These are phyloP conservation scores for Ictalurus furcatus DNA, from an alignment of 2,113 vertebrate genomes.

Conservation along the genomic window DNA sequence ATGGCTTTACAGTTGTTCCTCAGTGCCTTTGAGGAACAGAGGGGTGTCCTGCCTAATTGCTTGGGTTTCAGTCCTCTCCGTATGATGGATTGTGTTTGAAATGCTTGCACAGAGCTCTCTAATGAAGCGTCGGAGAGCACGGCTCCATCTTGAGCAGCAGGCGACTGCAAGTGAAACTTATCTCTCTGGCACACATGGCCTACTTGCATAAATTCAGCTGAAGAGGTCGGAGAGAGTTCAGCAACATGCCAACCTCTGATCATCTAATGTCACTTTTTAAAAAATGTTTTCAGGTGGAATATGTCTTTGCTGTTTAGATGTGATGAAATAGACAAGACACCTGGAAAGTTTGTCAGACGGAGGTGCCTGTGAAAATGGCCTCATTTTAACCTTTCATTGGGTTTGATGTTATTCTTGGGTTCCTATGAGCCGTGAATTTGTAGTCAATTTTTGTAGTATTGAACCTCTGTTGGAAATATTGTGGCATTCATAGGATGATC, in stretches of 20 bases:
- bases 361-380: not conserved
- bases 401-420: not conserved
- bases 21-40: conserved; percentile 35
- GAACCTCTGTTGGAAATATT: not conserved
- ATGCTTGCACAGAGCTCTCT: conserved; percentile 26
- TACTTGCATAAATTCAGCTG: conserved; percentile 52
- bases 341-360: not conserved
- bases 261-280: conserved; percentile 19
- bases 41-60: conserved; percentile 51
- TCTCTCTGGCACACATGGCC: conserved; percentile 38
- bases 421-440: not conserved
- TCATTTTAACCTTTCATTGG: not conserved
- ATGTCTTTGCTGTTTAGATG: conserved; percentile 7
- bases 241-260: conserved; percentile 32
- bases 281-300: not conserved
- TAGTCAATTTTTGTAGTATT: not conserved
- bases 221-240: conserved; percentile 52
- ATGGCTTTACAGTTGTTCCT: conserved; percentile 22
- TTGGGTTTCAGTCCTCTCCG: conserved; percentile 35
- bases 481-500: not conserved
- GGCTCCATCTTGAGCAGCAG: conserved; percentile 19
- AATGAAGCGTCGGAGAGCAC: conserved; percentile 42
- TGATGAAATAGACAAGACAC: not conserved
- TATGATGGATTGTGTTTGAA: conserved; percentile 52
- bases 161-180: conserved; percentile 17